Evolutionary conservation across 1,140 invertebrate species (phyloP).

Genomic region (Zaprionus kolodkinae): DNA sequence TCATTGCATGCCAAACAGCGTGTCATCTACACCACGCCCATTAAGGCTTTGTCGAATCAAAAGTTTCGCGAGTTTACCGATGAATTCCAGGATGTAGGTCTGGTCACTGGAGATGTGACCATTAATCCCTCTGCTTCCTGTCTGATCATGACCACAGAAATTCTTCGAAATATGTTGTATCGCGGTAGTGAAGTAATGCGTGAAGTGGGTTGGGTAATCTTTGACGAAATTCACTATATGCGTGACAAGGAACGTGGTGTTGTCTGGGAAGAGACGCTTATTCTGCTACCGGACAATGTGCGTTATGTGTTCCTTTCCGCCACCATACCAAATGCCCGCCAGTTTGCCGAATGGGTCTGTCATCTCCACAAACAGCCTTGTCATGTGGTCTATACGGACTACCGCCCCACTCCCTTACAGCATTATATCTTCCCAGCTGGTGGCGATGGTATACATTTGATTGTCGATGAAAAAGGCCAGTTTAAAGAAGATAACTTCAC

Average conservation of each 20-base stretch:
- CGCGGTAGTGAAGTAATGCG: constrained; percentile 98
- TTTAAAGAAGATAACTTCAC: constrained; percentile 99
- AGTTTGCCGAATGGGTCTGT: constrained; percentile 99
- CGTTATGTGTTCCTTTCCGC: constrained; percentile 99
- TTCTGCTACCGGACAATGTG: constrained; percentile 98
- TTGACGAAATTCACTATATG: constrained; percentile 99
- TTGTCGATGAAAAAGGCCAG: constrained; percentile 96
- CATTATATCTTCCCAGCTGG: constrained; percentile 99
- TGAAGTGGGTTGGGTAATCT: constrained; percentile 99
- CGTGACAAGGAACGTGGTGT: constrained; percentile 99
- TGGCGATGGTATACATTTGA: constrained; percentile 97
- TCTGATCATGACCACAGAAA: constrained; percentile 99
- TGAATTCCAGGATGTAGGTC: constrained; percentile 98
- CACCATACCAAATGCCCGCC: constrained; percentile 99
- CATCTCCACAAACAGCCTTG: constrained; percentile 98
- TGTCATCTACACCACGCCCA: constrained; percentile 99
- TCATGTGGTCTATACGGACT: constrained; percentile 99
- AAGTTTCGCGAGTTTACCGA: constrained; percentile 99
- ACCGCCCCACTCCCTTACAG: constrained; percentile 96
- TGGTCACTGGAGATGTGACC: constrained; percentile 99
- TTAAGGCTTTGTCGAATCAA: constrained; percentile 99
- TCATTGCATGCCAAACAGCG: constrained; percentile 90
- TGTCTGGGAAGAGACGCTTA: constrained; percentile 99
- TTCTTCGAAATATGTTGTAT: constrained; percentile 99
- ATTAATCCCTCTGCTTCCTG: constrained; percentile 99